These are phyloP conservation scores for Blastobasis lacticolella DNA, from an alignment of 2,888 invertebrate species.

Conservation along the genomic window DNA sequence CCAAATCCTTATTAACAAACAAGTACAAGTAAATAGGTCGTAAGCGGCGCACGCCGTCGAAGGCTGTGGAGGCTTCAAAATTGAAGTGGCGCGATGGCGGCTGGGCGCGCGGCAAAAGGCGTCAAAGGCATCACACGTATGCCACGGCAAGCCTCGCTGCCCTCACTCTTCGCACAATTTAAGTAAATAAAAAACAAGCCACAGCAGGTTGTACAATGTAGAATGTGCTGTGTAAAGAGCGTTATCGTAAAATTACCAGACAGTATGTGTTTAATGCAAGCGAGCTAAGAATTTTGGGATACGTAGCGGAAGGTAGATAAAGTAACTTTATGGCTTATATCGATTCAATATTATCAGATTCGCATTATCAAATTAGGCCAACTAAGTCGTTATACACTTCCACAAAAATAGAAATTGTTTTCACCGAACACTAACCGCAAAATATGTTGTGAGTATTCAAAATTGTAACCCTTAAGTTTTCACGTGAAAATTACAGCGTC, in stretches of 20 bases:
- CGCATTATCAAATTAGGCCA: too few relatives aligned
- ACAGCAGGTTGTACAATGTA: not conserved
- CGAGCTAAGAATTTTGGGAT: too few relatives aligned
- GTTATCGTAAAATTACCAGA: not conserved
- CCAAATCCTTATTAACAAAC: not conserved
- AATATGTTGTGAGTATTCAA: too few relatives aligned
- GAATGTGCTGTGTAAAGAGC: not conserved
- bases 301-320: too few relatives aligned
- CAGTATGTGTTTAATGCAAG: not conserved
- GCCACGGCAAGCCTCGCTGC: conserved; percentile 46
- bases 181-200: not conserved
- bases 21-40: too few relatives aligned
- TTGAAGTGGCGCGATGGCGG: conserved; percentile 43
- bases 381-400: too few relatives aligned
- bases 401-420: too few relatives aligned
- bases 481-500: too few relatives aligned
- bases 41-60: conserved; percentile 9
- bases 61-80: conserved; percentile 46
- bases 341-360: too few relatives aligned
- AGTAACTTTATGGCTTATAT: too few relatives aligned
- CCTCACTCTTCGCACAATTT: conserved; percentile 7
- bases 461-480: too few relatives aligned
- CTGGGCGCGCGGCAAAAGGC: conserved; percentile 54
- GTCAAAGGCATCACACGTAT: conserved; percentile 64
- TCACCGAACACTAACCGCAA: too few relatives aligned